Evolutionary conservation across 1,140 invertebrate genomes (phyloP), one percentile per base, ranked within the genome.

Genomic region (Dendrolimus punctatus): DNA sequence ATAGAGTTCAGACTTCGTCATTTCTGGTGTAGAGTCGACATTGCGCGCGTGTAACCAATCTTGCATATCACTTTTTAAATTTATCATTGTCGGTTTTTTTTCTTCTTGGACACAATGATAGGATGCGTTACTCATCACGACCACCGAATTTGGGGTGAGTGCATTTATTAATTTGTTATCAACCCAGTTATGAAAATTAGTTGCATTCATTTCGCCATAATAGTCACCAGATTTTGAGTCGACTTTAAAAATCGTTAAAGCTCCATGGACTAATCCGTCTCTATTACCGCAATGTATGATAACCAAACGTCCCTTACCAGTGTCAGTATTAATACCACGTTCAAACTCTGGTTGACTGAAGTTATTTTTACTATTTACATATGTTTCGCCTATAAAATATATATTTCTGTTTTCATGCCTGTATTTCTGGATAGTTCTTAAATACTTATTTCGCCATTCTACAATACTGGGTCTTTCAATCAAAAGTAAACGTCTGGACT

Each of bases 61-160:
- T n/a, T 42, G 41, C 41, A 42, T 42, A n/a, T 42, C 6, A 42
- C 41, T n/a, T 42, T 42, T 8, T 42, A 42, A 42, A 42, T n/a
- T 42, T 42, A n/a, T 8, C 41, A 42, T 42, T 42, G 41, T n/a
- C 2, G 41, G 41, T 7, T 42, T 42, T 42, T 42, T 42, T 42
- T 42, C 41, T 42, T 7, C 41, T 42, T 42, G 41, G n/a, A 42
- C n/a, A 23, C 23, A 23, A 23, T 23, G 23, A 23, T 23, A 23
- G 23, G 23, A 23, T 1, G 23, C 23, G 23, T 23, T 23, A 23
- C 3, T 23, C 23, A 23, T 23, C 3, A 23, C 23, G 23, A 23
- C 23, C 3, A 23, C 23, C 23, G 23, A 23, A 23, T 23, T 23
- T 3, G 23, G 23, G 23, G 23, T 42, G 41, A 8, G 41, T 42